phyloP scores from a whole-genome alignment of 1,140 invertebrate genomes.

The Solen grandis region DNA sequence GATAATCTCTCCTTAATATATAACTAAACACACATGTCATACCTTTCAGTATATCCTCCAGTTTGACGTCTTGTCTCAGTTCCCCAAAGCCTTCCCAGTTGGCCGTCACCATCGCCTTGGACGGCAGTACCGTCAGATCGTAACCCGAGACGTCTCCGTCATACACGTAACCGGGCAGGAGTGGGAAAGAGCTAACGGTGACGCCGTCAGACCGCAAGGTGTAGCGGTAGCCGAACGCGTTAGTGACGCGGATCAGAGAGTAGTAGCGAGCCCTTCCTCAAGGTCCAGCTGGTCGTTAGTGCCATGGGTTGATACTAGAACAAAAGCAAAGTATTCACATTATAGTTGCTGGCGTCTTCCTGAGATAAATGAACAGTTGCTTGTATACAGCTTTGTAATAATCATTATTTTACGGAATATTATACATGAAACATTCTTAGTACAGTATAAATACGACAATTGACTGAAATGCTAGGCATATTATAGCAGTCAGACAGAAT shows the following conservation, averaged over 20 bases:
- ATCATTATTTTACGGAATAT: neutral
- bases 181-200: slow-evolving; percentile 63
- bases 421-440: neutral
- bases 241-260: slow-evolving; percentile 63
- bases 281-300: slow-evolving; percentile 62
- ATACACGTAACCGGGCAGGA: slow-evolving; percentile 68
- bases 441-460: no score
- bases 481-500: no score
- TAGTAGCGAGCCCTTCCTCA: slow-evolving; percentile 65
- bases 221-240: slow-evolving; percentile 59
- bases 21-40: no score
- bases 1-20: no score
- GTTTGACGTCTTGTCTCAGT: slow-evolving; percentile 10
- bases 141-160: slow-evolving; percentile 65
- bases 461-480: no score
- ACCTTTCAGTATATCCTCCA: slow-evolving; percentile 24
- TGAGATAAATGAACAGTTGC: no score
- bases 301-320: slow-evolving; percentile 43
- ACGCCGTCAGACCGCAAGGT: slow-evolving; percentile 67
- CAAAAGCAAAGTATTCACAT: neutral
- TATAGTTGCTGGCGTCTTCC: no score
- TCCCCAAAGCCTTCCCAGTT: slow-evolving; percentile 73
- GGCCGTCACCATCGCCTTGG: slow-evolving; percentile 49
- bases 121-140: slow-evolving; percentile 62
- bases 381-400: neutral